Conservation (phyloP, 1,140 invertebrate genomes). For the Drosophila carrolli region DNA sequence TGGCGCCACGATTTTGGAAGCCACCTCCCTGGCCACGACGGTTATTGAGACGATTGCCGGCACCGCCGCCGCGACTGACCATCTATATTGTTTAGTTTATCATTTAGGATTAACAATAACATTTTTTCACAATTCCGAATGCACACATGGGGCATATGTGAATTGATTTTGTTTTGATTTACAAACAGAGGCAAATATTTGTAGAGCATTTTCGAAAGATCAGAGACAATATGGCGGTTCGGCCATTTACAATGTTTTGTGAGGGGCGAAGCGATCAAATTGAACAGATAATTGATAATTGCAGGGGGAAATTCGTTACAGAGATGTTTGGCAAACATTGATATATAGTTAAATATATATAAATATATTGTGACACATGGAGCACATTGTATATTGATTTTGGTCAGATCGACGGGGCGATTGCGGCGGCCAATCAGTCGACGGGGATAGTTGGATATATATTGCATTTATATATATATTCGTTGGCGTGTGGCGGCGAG, state of each 20-base stretch:
- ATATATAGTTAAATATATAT: constrained; percentile 30
- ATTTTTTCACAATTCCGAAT: constrained; percentile 7
- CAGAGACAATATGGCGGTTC: constrained; percentile 30
- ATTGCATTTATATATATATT: constrained; percentile 22
- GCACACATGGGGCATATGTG: constrained; percentile 5
- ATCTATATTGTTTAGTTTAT: constrained; percentile 59
- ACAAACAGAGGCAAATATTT: constrained; percentile 23
- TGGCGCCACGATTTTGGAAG: constrained; percentile 83
- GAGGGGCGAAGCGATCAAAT: constrained; percentile 7
- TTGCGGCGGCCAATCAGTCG: constrained; percentile 72
- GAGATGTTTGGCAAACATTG: constrained; percentile 8
- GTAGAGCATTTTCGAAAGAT: constrained; percentile 21
- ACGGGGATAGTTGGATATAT: constrained; percentile 67
- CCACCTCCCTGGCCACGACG: constrained; percentile 83
- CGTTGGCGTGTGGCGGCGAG: constrained; percentile 57
- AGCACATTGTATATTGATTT: constrained; percentile 25
- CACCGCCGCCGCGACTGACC: constrained; percentile 84
- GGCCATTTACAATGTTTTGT: constrained; percentile 48
- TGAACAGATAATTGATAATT: constrained; percentile 24
- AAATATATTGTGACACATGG: constrained; percentile 12
- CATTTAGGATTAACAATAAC: constrained; percentile 14
- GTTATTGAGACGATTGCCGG: constrained; percentile 84
- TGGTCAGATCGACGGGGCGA: constrained; percentile 69
- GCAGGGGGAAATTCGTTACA: constrained; percentile 19
- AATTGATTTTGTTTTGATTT: constrained; percentile 31